Percentiles rank a stretch among this genome's conserved stretches.
Conservation (phyloP, 2,797 vertebrate species). For the Xiphorhynchus erythropygius region DNA sequence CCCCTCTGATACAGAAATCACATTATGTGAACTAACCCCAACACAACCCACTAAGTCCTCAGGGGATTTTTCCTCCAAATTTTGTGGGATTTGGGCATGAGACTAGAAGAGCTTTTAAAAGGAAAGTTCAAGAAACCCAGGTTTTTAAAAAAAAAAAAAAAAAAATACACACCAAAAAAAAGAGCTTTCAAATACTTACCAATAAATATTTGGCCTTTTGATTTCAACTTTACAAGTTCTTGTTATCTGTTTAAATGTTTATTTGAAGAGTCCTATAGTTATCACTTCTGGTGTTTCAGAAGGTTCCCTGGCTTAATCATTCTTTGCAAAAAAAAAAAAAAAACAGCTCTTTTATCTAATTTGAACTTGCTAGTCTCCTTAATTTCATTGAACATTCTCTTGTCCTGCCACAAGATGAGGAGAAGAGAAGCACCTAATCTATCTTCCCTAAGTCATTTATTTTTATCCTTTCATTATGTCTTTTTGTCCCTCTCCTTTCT, state of each 20-base stretch:
- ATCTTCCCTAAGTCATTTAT: neutral
- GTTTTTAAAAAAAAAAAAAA: neutral
- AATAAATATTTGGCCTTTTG: neutral
- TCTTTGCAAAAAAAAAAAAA: neutral
- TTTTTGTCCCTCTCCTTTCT: neutral
- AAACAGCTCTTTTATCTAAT: neutral
- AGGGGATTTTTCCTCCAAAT: neutral
- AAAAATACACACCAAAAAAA: neutral
- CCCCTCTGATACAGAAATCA: accelerated
- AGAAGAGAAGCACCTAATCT: neutral
- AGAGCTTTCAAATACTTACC: neutral
- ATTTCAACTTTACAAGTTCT: neutral
- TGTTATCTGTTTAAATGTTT: neutral
- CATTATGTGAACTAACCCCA: accelerated
- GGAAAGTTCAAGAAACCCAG: neutral
- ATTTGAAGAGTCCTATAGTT: neutral
- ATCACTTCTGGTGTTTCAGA: neutral
- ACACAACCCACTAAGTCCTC: neutral
- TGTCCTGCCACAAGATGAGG: neutral
- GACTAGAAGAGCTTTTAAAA: neutral
- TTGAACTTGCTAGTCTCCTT: neutral
- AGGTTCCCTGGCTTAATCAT: neutral
- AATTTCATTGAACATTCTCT: neutral
- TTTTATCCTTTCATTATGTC: neutral
- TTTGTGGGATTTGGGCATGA: neutral